These are phyloP conservation scores for Hiodon tergisus DNA, from an alignment of 2,113 vertebrate genomes.

Conservation along the genomic window DNA sequence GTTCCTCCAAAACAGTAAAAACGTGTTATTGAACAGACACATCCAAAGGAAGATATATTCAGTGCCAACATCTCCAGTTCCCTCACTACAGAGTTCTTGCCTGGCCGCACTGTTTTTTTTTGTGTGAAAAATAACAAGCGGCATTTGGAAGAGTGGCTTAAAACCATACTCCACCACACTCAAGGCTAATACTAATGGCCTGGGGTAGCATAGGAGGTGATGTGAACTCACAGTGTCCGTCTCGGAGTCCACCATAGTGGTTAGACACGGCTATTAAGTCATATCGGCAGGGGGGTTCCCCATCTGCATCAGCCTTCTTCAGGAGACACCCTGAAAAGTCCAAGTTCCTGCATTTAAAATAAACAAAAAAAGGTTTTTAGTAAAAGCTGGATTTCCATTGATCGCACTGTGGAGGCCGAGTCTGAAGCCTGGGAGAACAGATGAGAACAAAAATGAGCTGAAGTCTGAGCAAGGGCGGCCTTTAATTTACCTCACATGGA, in stretches of 20 bases:
- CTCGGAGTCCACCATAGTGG: slow-evolving; percentile 79
- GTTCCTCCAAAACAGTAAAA: too few species aligned
- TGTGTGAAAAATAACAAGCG: too few species aligned
- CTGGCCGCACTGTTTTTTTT: too few species aligned
- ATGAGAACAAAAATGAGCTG: too few species aligned
- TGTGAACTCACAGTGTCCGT: slow-evolving; percentile 73
- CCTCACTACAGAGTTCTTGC: not conserved
- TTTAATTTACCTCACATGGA: too few species aligned
- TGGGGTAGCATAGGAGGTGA: not conserved
- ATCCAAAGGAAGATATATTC: too few species aligned
- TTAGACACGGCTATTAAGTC: slow-evolving; percentile 85
- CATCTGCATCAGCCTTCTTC: slow-evolving; percentile 55
- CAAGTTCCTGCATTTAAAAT: slow-evolving; percentile 57
- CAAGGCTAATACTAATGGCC: not conserved
- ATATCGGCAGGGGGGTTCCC: slow-evolving; percentile 68
- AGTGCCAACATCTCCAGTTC: too few species aligned
- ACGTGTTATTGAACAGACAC: too few species aligned
- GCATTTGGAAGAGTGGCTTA: not conserved
- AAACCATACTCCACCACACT: not conserved
- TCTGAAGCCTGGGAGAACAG: too few species aligned
- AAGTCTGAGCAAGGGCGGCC: too few species aligned
- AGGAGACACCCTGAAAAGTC: slow-evolving; percentile 75
- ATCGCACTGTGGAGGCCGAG: too few species aligned
- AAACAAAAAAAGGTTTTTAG: not conserved
- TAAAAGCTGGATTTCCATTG: too few species aligned